These are phyloP conservation scores for Rhizomys pruinosus DNA, from an alignment of 2,113 vertebrate genomes.

Conservation along the genomic window DNA sequence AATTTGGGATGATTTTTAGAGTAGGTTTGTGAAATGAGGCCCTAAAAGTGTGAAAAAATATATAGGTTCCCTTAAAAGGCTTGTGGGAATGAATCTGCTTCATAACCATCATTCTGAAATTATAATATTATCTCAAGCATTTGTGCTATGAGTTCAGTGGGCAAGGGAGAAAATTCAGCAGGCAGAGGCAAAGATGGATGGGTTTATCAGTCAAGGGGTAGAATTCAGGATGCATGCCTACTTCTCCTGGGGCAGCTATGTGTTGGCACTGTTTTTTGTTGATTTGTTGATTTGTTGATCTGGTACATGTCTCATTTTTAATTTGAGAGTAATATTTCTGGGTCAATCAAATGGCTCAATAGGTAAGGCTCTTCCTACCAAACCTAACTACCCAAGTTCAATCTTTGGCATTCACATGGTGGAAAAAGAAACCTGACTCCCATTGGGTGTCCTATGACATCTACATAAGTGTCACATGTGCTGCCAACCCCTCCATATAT, in stretches of 20 bases:
- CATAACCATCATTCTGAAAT: conserved; percentile 21
- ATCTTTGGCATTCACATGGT: no score
- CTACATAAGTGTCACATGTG: neutral
- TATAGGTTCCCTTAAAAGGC: conserved; percentile 75
- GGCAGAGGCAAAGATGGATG: neutral
- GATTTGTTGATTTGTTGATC: neutral
- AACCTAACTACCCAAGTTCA: neutral
- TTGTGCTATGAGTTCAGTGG: neutral
- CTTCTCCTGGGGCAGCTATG: neutral
- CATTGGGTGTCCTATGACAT: neutral
- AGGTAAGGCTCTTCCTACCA: no score
- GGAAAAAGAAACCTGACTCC: neutral
- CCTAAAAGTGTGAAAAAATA: conserved; percentile 73
- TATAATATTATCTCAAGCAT: neutral
- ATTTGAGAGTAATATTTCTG: neutral
- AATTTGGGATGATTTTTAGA: conserved; percentile 77
- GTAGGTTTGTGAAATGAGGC: conserved; percentile 77
- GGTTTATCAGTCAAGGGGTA: neutral
- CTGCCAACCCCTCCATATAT: neutral
- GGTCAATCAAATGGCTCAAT: no score
- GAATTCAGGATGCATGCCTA: neutral
- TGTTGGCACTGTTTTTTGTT: neutral
- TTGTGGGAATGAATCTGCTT: conserved; percentile 40
- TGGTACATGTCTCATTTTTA: neutral
- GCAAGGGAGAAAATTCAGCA: neutral